Conservation (phyloP, 2,888 invertebrate species). For the Platycheirus rosarum region DNA sequence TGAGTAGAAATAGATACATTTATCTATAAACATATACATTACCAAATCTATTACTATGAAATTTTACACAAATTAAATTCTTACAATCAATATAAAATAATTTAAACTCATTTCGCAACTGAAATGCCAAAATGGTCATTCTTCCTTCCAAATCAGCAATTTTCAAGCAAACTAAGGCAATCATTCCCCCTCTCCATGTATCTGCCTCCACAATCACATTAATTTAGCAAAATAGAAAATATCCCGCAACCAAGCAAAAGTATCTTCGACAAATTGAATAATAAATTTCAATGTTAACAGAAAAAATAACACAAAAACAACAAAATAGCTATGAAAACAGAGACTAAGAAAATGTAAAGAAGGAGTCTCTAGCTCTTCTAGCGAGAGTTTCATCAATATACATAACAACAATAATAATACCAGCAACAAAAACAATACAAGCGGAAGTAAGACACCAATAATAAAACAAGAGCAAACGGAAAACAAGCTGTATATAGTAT, state of each 20-base stretch:
- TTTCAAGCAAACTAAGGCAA: not conserved
- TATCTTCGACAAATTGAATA: conserved; percentile 51
- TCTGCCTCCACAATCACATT: not conserved
- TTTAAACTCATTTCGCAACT: too few species aligned
- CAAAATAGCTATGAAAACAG: conserved; percentile 29
- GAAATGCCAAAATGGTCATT: too few species aligned
- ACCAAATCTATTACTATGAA: too few species aligned
- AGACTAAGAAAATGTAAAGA: conserved; percentile 1
- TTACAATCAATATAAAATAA: too few species aligned
- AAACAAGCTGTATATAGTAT: conserved; percentile 19
- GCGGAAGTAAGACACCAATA: conserved; percentile 61
- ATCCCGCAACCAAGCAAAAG: conserved; percentile 9
- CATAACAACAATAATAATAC: conserved; percentile 48
- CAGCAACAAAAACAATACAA: conserved; percentile 69
- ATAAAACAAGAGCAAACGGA: conserved; percentile 47
- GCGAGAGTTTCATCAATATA: conserved; percentile 53
- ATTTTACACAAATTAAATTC: too few species aligned
- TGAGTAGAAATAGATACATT: too few species aligned
- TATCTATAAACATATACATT: too few species aligned
- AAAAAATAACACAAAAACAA: conserved; percentile 46
- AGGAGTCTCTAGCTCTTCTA: not conserved
- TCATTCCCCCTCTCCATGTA: not conserved
- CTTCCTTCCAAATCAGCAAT: too few species aligned
- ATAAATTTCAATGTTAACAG: conserved; percentile 67
- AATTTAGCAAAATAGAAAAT: conserved; percentile 25